These are phyloP conservation scores for Misgurnus anguillicaudatus DNA, from an alignment of 2,113 vertebrate species.

Conservation along the genomic window DNA sequence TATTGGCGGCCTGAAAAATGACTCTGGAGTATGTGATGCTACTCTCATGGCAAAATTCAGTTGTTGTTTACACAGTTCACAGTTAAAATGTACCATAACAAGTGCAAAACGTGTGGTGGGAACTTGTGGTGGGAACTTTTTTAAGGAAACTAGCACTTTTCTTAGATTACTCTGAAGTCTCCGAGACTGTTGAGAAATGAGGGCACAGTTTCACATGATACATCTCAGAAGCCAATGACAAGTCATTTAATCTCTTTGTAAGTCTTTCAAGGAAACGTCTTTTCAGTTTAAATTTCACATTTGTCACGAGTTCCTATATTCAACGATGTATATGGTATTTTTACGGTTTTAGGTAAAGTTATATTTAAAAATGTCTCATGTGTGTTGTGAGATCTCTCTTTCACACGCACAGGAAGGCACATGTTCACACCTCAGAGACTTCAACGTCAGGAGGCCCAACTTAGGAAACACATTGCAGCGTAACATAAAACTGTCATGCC, in stretches of 20 bases:
- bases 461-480: conserved; percentile 28
- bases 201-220: conserved; percentile 17
- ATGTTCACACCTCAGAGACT: conserved; percentile 63
- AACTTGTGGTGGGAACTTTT: not conserved
- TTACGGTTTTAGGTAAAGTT: no score
- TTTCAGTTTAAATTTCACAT: not conserved
- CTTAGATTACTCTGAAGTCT: conserved; percentile 11
- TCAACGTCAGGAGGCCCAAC: conserved; percentile 16
- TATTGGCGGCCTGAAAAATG: no score
- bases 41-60: not conserved
- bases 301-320: not conserved
- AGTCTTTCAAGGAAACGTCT: conserved; percentile 17
- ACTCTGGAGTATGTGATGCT: no score
- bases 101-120: not conserved
- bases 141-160: conserved; percentile 12
- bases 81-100: not conserved
- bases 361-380: not conserved
- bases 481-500: not conserved
- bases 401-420: conserved; percentile 64
- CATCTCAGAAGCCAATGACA: not conserved
- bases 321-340: not conserved
- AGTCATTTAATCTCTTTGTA: not conserved
- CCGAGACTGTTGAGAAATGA: conserved; percentile 3
- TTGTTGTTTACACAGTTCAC: not conserved
- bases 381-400: not conserved